Base-by-base conservation (phyloP, 2,797 vertebrate species). In the Periophthalmus magnuspinnatus region DNA sequence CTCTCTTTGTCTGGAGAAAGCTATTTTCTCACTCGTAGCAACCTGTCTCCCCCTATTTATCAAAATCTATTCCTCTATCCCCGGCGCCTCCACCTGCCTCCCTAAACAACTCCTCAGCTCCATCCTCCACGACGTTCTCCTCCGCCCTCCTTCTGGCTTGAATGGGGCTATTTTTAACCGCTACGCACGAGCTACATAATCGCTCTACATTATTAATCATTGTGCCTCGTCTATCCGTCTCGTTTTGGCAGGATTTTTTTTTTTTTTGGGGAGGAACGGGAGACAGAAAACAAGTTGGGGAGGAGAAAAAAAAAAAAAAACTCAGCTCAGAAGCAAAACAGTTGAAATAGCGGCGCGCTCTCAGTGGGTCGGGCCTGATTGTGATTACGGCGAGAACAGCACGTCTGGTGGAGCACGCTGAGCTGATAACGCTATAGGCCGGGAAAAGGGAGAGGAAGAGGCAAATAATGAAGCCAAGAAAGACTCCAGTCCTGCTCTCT, bases 121-220 rank as follows among this genome's bases (percentile, higher is more conserved):
- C 62, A 67, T 52, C 55, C 58, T 52, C 41, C 66, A 17, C 41
- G n/a, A n/a, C n/a, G n/a, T n/a, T n/a, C n/a, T n/a, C 21, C 58
- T 63, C 64, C n/a, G 48, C 59, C 22, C 19, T 56, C 61, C 11
- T 70, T 69, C 22, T 19, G 55, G 74, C 34, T 69, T n/a, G 78
- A 61, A 61, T 36, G 59, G 59, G 59, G 79, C 68, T 91, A 89
- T 91, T 89, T 88, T 88, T 90, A 84, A 75, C 68, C 61, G 81
- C 77, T 88, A 90, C 87, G 90, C 89, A 86, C 86, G 80, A 85
- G 81, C 88, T n/a, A 76, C 70, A 75, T 84, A 83, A 89, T 91
- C 84, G 83, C 81, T 81, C 69, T 90, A 79, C 81, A 88, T 89
- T 88, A 91, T 91, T 86, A 86, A 91, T 82, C 63, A 69, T 32